Evolutionary conservation across 2,888 invertebrate species (phyloP).

Genomic region (Aporophyla lueneburgensis): DNA sequence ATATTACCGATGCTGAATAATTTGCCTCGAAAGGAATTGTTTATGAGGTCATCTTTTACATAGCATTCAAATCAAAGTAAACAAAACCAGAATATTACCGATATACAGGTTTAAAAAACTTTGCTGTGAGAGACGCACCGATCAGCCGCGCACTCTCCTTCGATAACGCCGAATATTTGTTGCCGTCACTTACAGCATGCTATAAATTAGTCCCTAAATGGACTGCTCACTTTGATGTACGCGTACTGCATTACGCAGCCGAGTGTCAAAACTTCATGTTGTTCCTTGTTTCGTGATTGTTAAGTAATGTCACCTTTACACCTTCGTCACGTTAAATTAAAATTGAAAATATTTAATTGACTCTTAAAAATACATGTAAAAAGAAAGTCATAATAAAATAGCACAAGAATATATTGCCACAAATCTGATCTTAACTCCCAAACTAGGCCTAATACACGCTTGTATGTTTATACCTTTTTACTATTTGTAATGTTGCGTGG

Average conservation of each 20-base stretch:
- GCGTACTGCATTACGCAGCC: neutral
- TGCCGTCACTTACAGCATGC: neutral
- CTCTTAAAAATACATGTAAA: too few species aligned
- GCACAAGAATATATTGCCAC: too few species aligned
- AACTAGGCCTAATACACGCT: too few species aligned
- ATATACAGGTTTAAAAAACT: neutral
- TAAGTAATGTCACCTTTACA: too few species aligned
- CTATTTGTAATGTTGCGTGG: too few species aligned
- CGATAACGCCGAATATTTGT: conserved; percentile 11
- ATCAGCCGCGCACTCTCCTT: neutral
- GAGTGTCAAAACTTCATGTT: neutral
- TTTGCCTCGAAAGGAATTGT: neutral
- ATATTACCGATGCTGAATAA: neutral
- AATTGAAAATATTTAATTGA: too few species aligned
- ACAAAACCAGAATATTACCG: neutral
- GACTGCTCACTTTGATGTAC: neutral
- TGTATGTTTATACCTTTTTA: too few species aligned
- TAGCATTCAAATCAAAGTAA: neutral
- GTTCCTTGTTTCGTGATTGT: too few species aligned
- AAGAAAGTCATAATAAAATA: too few species aligned
- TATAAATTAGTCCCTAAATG: neutral
- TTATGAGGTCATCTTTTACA: neutral
- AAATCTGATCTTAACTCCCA: too few species aligned
- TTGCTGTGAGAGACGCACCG: neutral
- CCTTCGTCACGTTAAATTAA: too few species aligned